A percentile compares a stretch with the other conserved stretches of the same genome.
phyloP scores from a whole-genome alignment of 64 coral and sea anemone genomes.

The Trachythela sp. region DNA sequence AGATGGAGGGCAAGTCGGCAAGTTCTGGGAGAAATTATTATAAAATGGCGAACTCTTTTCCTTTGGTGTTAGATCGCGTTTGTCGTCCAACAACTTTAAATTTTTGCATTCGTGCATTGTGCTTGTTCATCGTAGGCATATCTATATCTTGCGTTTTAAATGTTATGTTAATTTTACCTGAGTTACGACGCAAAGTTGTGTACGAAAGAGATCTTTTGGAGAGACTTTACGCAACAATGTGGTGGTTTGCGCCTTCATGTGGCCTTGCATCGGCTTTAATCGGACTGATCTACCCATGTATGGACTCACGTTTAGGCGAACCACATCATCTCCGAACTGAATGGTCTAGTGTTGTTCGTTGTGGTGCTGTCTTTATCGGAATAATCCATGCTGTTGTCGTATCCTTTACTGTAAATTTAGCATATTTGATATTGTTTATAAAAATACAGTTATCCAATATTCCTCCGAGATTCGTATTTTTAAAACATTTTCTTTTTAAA shows the following conservation, averaged over 20 bases:
- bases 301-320: not conserved
- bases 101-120: not conserved
- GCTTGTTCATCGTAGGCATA: not conserved
- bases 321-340: conserved; percentile 18
- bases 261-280: not conserved
- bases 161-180: conserved; percentile 16
- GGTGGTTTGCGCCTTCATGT: conserved; percentile 3
- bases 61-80: not conserved
- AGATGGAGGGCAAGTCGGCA: not conserved
- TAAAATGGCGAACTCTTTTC: not conserved
- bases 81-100: conserved; percentile 15
- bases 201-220: conserved; percentile 21
- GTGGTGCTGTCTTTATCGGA: not conserved
- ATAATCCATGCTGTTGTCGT: conserved; percentile 18
- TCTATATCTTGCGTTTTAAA: conserved; percentile 9
- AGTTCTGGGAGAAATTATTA: not conserved
- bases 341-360: conserved; percentile 25
- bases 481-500: no score
- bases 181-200: conserved; percentile 6
- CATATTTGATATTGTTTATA: not conserved
- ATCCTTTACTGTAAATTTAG: not conserved
- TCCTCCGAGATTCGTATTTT: not conserved
- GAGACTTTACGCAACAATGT: not conserved
- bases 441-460: not conserved
- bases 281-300: not conserved